Base-by-base conservation (phyloP, 2,113 vertebrate species). In the Semicossyphus pulcher region DNA sequence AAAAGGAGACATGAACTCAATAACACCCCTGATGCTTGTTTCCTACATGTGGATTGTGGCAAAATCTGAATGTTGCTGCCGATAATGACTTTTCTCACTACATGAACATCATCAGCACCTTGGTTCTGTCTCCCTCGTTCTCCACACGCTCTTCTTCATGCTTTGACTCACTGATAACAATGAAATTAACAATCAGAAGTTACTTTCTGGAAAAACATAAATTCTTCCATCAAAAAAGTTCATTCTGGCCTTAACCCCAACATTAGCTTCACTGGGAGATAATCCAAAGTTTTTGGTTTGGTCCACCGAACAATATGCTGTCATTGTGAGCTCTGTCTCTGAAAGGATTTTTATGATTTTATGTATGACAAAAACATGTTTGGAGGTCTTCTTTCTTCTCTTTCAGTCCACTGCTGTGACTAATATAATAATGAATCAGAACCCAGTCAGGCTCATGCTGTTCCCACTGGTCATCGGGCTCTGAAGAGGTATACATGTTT, bases 401-500 rank as follows among this genome's bases (percentile, higher is more conserved):
- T 52, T 72, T 53, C 39, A 52, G 57, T 80, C 76, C 61, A 56
- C 31, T 70, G 47, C 56, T 26, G 66, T 90, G 86, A 87, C 80
- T 86, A 86, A 89, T 60, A 57, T 36, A 20, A 79, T 44, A 66
- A 72, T 90, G 89, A 91, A 90, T 86, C 87, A 90, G 64, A 51
- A 80, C 52, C 85, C 74, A 81, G 73, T 73, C 45, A 84, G 83
- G 56, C 81, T 82, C 84, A 82, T 69, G 76, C 85, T 88, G 86
- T 80, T 88, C 80, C 66, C 74, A 58, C 62, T 63, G 65, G 72
- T 90, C 81, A 69, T 62, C 67, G 32, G 25, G 68, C 80, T 84
- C 63, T 59, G 45, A 84, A 84, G 83, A 83, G 74, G 78, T 85
- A 80, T 71, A 57, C 78, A 87, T 72, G 66, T 79, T 79, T 80